phyloP scores from a whole-genome alignment of 1,140 invertebrate species.

The Solen grandis region DNA sequence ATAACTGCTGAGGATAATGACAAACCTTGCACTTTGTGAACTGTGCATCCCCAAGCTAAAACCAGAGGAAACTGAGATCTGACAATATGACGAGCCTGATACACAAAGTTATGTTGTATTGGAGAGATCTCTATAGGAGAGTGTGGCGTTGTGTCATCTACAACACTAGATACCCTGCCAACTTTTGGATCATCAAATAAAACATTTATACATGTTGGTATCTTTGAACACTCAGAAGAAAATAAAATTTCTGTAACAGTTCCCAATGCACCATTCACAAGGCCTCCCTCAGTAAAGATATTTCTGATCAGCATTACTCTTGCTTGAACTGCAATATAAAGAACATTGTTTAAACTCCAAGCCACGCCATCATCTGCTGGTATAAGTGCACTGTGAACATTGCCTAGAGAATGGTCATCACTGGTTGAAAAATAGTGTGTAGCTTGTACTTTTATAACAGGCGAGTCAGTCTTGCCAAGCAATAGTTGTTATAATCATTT shows the following conservation, averaged over 20 bases:
- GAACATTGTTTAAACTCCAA: constrained; percentile 27
- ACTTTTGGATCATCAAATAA: constrained; percentile 55
- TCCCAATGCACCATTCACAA: constrained; percentile 60
- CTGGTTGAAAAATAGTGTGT: constrained; percentile 38
- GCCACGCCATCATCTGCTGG: constrained; percentile 39
- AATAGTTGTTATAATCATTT: background rate
- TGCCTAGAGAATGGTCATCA: constrained; percentile 26
- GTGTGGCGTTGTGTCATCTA: background rate
- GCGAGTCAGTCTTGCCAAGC: background rate
- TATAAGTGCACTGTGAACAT: constrained; percentile 35
- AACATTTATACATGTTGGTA: constrained; percentile 29
- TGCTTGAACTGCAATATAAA: constrained; percentile 8
- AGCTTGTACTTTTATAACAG: constrained; percentile 19
- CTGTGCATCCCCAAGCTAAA: constrained; percentile 51
- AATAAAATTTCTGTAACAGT: constrained; percentile 22
- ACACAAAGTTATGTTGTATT: constrained; percentile 32
- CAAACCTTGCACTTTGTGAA: constrained; percentile 61
- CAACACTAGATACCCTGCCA: no score
- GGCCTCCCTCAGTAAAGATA: constrained; percentile 43
- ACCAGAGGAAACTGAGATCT: constrained; percentile 58
- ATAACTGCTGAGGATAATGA: constrained; percentile 42
- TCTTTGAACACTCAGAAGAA: background rate
- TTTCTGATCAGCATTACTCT: constrained; percentile 59
- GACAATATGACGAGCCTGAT: constrained; percentile 25
- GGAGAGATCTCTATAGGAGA: constrained; percentile 35